These are phyloP conservation scores for Nomada flava DNA, from an alignment of 2,888 invertebrate genomes.

Conservation along the genomic window DNA sequence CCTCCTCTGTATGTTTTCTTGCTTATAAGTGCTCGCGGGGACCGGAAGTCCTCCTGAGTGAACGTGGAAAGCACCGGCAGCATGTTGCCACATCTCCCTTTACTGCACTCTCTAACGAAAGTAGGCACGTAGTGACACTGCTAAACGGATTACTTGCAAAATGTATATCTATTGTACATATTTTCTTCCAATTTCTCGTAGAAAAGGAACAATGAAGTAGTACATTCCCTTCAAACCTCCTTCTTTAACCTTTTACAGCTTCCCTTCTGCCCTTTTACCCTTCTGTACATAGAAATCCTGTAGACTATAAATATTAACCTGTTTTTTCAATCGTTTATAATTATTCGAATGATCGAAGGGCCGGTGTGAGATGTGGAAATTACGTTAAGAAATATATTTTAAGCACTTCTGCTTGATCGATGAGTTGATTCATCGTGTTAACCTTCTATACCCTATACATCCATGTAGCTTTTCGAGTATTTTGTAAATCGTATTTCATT, in stretches of 20 bases:
- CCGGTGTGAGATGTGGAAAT: slow-evolving; percentile 32
- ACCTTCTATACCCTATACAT: no score
- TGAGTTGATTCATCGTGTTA: no score
- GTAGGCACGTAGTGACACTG: slow-evolving; percentile 46
- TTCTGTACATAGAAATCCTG: slow-evolving; percentile 24
- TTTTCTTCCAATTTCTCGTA: slow-evolving; percentile 44
- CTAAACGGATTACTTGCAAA: slow-evolving; percentile 35
- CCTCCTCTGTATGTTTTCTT: slow-evolving; percentile 46
- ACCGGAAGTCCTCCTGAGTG: slow-evolving; percentile 63
- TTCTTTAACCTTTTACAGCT: not conserved
- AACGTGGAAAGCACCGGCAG: slow-evolving; percentile 69
- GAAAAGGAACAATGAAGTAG: not conserved
- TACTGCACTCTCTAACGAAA: slow-evolving; percentile 68
- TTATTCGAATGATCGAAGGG: slow-evolving; percentile 13
- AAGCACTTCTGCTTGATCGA: not conserved
- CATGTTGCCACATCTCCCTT: slow-evolving; percentile 71
- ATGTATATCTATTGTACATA: slow-evolving; percentile 65
- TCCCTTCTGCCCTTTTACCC: slow-evolving; percentile 4
- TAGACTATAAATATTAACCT: slow-evolving; percentile 21
- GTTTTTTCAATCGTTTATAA: slow-evolving; percentile 9
- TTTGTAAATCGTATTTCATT: no score
- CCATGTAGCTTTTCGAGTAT: no score
- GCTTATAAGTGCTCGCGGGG: slow-evolving; percentile 46
- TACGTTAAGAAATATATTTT: not conserved
- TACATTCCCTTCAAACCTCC: not conserved